A percentile compares a stretch with the other conserved stretches of the same genome.
Conservation (phyloP, 2,113 vertebrate genomes). For the Pituophis catenifer region DNA sequence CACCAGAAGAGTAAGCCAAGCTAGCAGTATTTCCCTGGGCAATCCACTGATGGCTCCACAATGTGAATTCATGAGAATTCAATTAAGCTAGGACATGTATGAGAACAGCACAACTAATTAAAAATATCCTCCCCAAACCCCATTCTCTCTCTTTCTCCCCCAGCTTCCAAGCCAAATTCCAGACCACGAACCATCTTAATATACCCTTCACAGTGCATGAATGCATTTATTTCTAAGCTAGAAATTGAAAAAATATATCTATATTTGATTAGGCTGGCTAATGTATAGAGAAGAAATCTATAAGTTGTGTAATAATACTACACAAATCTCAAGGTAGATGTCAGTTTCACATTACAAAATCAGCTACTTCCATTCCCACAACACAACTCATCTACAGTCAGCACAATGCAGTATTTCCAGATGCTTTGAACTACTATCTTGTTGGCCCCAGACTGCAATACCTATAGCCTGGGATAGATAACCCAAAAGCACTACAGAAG, state of each 20-base stretch:
- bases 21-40: constrained; percentile 1
- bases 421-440: not conserved
- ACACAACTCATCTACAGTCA: not conserved
- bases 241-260: not conserved
- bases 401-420: not conserved
- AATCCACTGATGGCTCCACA: not conserved
- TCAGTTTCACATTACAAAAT: not conserved
- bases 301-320: constrained; percentile 12
- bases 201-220: not conserved
- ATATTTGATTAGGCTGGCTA: not conserved
- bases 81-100: constrained; percentile 37
- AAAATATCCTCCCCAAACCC: constrained; percentile 26
- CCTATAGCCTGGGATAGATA: not conserved
- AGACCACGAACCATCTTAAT: constrained; percentile 15
- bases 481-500: not conserved
- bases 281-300: not conserved
- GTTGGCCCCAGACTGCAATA: not conserved
- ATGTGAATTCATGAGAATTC: constrained; percentile 29
- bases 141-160: constrained; percentile 18
- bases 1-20: not conserved
- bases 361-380: not conserved
- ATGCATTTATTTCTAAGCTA: not conserved
- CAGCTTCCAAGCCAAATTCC: constrained; percentile 28
- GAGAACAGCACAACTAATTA: not conserved
- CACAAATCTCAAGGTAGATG: constrained; percentile 28